Conservation (phyloP, 1,140 invertebrate genomes). For the Metaphire vulgaris region DNA sequence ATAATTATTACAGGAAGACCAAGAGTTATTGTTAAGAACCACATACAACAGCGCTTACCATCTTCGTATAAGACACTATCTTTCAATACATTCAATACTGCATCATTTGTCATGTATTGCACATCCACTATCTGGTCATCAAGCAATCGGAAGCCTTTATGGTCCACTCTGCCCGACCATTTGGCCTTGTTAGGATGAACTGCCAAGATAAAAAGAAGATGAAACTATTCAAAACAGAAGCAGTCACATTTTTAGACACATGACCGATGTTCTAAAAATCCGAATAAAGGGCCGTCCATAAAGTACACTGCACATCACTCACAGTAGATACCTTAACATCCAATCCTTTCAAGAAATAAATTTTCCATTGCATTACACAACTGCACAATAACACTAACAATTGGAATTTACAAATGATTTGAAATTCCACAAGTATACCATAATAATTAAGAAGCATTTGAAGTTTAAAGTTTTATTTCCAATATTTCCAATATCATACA, state of each 20-base stretch:
- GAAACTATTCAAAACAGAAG: not conserved
- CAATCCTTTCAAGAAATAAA: not conserved
- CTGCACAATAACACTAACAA: not conserved
- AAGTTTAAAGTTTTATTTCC: no score
- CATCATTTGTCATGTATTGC: constrained; percentile 32
- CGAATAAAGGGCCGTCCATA: not conserved
- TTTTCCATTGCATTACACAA: not conserved
- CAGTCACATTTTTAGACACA: no score
- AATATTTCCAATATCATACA: no score
- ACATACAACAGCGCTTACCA: no score
- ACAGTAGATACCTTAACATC: not conserved
- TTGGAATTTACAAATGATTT: not conserved
- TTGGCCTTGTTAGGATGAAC: not conserved
- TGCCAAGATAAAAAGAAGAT: not conserved
- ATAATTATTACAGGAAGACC: no score
- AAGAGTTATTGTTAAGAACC: no score
- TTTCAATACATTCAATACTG: constrained; percentile 37
- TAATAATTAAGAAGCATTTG: no score
- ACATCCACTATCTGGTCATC: constrained; percentile 40
- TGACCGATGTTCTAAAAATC: constrained; percentile 10
- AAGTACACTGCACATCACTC: constrained; percentile 7
- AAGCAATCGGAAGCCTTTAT: constrained; percentile 41
- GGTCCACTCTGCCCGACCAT: constrained; percentile 32
- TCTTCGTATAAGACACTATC: constrained; percentile 43
- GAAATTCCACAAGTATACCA: no score